These are phyloP conservation scores for Cyanoramphus novaezelandiae DNA, from an alignment of 2,113 vertebrate genomes.

Conservation along the genomic window DNA sequence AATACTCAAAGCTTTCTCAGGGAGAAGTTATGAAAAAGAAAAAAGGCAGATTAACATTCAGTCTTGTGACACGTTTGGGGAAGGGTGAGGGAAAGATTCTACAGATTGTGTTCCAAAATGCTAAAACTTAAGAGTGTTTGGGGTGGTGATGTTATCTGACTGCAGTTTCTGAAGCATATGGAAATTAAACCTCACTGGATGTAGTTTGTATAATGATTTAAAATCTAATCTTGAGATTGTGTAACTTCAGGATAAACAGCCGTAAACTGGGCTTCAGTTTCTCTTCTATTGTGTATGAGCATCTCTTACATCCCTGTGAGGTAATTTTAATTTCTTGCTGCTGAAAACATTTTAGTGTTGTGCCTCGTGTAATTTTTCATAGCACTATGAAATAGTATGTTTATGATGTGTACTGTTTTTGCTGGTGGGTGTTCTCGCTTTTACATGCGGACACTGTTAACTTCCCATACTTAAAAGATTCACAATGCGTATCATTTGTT, in stretches of 20 bases:
- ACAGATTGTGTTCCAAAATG: background rate
- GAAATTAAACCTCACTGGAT: background rate
- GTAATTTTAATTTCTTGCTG: background rate
- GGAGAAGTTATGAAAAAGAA: background rate
- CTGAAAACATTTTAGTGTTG: background rate
- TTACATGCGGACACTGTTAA: background rate
- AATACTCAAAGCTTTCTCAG: background rate
- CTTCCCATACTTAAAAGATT: background rate
- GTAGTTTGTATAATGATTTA: background rate
- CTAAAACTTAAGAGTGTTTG: background rate
- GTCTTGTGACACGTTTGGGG: background rate
- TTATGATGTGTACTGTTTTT: background rate
- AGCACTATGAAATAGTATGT: background rate
- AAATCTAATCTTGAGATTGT: background rate
- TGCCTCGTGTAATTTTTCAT: background rate
- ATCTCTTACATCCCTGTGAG: background rate
- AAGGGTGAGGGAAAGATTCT: background rate
- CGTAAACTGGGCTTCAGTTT: background rate
- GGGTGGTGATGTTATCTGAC: background rate
- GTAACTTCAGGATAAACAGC: background rate
- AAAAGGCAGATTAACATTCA: background rate
- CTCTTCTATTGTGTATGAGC: background rate
- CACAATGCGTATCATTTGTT: background rate
- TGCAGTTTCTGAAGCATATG: background rate
- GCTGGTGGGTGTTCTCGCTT: background rate